These are phyloP conservation scores for Alexandromys fortis DNA, from an alignment of 2,113 vertebrate genomes.

Conservation along the genomic window DNA sequence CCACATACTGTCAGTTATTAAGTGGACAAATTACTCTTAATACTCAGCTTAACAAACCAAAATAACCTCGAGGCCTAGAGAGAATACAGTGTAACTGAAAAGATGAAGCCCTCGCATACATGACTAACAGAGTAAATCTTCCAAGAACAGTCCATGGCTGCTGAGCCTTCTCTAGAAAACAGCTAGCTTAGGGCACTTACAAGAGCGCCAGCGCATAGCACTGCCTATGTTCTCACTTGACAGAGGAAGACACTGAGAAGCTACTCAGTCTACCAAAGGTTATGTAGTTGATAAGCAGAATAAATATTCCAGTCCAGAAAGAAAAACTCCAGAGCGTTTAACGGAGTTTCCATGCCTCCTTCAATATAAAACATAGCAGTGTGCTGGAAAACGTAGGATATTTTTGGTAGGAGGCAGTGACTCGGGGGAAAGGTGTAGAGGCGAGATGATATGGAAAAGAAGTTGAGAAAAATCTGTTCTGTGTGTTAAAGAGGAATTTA, in stretches of 20 bases:
- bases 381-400: not conserved
- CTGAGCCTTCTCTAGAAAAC: not conserved
- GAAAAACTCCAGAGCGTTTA: not conserved
- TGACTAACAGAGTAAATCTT: not conserved
- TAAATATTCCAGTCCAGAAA: not conserved
- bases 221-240: not conserved
- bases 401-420: not conserved
- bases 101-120: not conserved
- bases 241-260: not conserved
- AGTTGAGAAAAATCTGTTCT: not conserved
- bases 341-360: not conserved
- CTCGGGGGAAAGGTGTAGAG: not conserved
- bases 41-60: constrained; percentile 9
- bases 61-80: not conserved
- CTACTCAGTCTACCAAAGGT: not conserved
- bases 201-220: not conserved
- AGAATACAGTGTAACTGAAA: not conserved
- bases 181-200: constrained; percentile 27
- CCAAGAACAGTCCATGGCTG: not conserved
- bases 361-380: not conserved
- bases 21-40: not conserved
- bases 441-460: not conserved
- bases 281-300: not conserved
- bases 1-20: constrained; percentile 26
- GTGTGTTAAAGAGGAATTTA: not conserved